A percentile compares a stretch with the other conserved stretches of the same genome.
Conservation (phyloP, 2,797 vertebrate species). For the Sebastes baramenuke region DNA sequence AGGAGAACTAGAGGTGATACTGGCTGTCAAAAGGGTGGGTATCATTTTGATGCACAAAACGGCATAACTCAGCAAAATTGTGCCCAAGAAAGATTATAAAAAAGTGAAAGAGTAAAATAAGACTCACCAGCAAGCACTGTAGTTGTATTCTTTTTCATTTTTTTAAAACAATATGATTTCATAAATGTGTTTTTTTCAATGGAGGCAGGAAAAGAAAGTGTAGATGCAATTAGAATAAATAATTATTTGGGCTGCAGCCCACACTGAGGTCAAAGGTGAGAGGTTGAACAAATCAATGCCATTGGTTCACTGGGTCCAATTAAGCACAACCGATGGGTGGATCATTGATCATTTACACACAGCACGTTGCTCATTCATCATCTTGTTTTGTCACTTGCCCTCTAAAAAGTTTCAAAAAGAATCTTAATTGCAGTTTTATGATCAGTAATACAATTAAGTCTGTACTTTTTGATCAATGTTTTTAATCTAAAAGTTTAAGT, state of each 20-base stretch:
- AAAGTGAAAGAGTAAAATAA: background rate
- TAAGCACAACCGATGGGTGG: slow-evolving; percentile 17
- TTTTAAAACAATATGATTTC: background rate
- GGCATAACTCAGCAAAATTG: background rate
- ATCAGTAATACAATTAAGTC: background rate
- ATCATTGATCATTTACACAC: slow-evolving; percentile 35
- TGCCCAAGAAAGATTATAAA: background rate
- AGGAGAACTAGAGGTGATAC: background rate
- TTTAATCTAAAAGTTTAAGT: background rate
- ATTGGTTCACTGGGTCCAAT: slow-evolving; percentile 39
- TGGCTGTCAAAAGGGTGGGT: background rate
- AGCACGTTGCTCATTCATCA: slow-evolving; percentile 8
- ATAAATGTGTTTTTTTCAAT: background rate
- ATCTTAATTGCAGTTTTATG: background rate
- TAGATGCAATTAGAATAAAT: background rate
- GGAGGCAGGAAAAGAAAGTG: background rate
- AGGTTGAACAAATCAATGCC: slow-evolving; percentile 51
- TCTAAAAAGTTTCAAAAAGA: background rate
- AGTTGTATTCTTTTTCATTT: background rate
- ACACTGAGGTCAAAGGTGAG: slow-evolving; percentile 39
- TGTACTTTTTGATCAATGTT: background rate
- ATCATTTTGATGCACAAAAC: slow-evolving; percentile 22
- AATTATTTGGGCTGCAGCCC: background rate
- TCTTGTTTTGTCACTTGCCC: slow-evolving; percentile 14
- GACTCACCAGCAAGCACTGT: background rate